Conservation (phyloP, 1,140 invertebrate genomes). For the Cataglyphis hispanica region DNA sequence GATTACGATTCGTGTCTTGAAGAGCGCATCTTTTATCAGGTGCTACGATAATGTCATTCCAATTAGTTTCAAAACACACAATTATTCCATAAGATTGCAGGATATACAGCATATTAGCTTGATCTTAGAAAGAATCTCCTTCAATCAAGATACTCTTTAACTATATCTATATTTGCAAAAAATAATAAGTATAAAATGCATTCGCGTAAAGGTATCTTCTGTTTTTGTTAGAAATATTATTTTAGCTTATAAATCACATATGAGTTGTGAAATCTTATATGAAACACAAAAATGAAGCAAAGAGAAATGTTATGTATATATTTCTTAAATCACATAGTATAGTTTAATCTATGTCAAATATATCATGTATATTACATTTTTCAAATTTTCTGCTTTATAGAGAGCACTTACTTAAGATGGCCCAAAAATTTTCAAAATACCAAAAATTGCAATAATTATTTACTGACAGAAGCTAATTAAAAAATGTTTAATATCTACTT, state of each 20-base stretch:
- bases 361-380: neutral
- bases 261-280: no score
- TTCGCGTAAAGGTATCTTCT: no score
- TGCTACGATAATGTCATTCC: neutral
- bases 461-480: neutral
- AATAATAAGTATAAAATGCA: neutral
- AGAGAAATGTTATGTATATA: no score
- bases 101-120: neutral
- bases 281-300: no score
- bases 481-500: neutral
- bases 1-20: slow-evolving; percentile 26
- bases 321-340: no score
- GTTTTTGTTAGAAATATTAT: no score
- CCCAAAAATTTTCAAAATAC: neutral
- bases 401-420: no score
- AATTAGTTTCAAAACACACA: neutral
- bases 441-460: neutral
- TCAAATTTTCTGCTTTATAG: neutral
- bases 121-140: neutral
- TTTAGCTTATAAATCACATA: no score
- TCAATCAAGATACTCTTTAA: neutral
- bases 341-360: slow-evolving; percentile 2
- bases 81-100: neutral
- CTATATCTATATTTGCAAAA: neutral
- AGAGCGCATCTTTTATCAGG: neutral